Evolutionary conservation across 2,888 invertebrate species (phyloP), one percentile per base, ranked within the genome.

Genomic region (Tipula unca): DNA sequence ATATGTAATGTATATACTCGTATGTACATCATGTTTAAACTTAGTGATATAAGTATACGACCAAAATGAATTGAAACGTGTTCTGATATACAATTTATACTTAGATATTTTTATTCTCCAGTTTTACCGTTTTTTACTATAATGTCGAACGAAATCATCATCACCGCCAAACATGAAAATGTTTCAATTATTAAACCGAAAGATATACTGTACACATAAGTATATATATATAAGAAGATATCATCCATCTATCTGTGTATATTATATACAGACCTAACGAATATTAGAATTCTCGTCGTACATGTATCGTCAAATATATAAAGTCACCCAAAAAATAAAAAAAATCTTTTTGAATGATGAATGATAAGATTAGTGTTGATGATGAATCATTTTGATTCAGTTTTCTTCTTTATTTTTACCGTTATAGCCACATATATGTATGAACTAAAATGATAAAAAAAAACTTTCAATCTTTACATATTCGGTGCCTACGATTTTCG

Each of bases 361-460:
- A 69, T 69, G 69, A 69, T 69, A 69, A 69, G 69, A 69, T 69
- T 69, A 69, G 69, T 69, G 69, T 69, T 69, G 69, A 69, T 69
- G 69, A 69, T 69, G 69, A 69, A 69, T 69, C 69, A 69, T 69
- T 69, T 69, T 69, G 69, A 69, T 69, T 48, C 69, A 69, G 69
- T 20, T 69, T 69, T 69, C 69, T 69, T 69, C 48, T 69, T 25
- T 25, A 69, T 25, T 20, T 69, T 25, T 69, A 69, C 69, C 69
- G 69, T 69, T 69, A 25, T 25, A 69, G 25, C 69, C 69, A 25
- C 13, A 69, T 69, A 69, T 69, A 69, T 69, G 69, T 69, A 69
- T 69, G 69, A 69, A 69, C 69, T 69, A 69, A 69, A 69, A 69
- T 69, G 69, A 69, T 69, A 69, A 69, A 48, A 69, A 69, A 69